Conservation (phyloP, 2,113 vertebrate genomes). For the Apistogramma diplotaenia region DNA sequence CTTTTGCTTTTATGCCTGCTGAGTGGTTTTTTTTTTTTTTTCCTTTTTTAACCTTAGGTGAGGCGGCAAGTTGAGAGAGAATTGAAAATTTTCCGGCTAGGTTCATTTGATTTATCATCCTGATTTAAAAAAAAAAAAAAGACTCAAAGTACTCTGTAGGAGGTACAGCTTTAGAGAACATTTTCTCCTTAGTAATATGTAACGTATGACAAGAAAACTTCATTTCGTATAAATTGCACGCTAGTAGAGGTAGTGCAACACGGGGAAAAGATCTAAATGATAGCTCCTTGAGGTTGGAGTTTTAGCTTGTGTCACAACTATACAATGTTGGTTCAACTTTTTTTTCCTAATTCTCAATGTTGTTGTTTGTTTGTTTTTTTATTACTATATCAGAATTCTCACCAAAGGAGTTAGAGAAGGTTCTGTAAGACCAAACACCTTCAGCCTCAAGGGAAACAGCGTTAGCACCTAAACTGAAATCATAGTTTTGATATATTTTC, state of each 20-base stretch:
- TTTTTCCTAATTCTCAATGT: background rate
- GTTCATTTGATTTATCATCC: constrained; percentile 41
- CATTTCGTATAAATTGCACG: background rate
- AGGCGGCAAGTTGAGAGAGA: constrained; percentile 27
- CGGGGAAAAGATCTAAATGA: background rate
- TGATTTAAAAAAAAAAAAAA: background rate
- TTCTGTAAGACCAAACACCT: background rate
- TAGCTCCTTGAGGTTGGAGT: background rate
- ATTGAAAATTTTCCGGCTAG: constrained; percentile 20
- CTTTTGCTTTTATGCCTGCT: constrained; percentile 24
- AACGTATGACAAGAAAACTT: constrained; percentile 16
- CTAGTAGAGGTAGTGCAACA: background rate
- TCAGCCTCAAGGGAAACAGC: background rate
- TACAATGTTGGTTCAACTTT: background rate
- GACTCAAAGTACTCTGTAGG: background rate
- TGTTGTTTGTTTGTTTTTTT: background rate
- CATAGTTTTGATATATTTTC: background rate
- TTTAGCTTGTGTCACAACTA: background rate
- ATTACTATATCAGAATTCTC: background rate
- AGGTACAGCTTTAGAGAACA: background rate
- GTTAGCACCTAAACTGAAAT: background rate
- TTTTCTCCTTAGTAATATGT: background rate
- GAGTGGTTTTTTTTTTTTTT: constrained; percentile 27
- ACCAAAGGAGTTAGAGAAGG: background rate
- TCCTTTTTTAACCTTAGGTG: constrained; percentile 23